Percentiles rank a stretch among this genome's conserved stretches.
Evolutionary conservation across 2,113 vertebrate genomes (phyloP).

Genomic region (Anguilla japonica): DNA sequence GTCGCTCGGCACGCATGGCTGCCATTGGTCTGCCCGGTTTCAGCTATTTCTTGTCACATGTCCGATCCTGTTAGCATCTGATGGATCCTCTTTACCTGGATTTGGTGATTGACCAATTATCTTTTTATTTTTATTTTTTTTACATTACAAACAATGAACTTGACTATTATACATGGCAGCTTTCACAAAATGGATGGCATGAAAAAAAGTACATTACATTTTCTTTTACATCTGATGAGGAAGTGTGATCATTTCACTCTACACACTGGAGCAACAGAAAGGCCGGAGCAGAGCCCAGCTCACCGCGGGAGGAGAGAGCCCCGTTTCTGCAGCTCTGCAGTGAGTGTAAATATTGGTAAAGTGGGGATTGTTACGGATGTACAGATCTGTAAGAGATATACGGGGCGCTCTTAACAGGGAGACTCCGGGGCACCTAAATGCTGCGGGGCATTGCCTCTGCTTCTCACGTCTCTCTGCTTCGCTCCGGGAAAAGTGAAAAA

Average conservation of each 20-base stretch:
- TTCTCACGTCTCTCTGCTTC: neutral
- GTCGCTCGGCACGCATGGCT: neutral
- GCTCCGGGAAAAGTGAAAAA: neutral
- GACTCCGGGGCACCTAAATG: neutral
- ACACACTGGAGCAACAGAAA: neutral
- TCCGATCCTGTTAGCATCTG: neutral
- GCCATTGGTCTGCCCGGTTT: neutral
- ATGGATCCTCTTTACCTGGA: neutral
- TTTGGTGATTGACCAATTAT: no score
- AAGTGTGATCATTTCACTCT: neutral
- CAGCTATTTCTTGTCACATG: neutral
- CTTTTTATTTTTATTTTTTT: neutral
- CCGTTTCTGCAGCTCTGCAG: neutral
- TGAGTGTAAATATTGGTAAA: conserved; percentile 14
- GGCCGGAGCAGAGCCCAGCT: neutral
- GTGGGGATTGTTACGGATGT: conserved; percentile 14
- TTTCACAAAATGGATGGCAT: neutral
- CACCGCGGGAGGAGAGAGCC: neutral
- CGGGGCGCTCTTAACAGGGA: neutral
- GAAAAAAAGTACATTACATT: neutral
- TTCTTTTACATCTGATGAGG: neutral
- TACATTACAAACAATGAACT: neutral
- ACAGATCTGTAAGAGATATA: neutral
- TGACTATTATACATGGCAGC: neutral
- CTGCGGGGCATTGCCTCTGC: neutral